A percentile compares a stretch with the other conserved stretches of the same genome.
phyloP scores from a whole-genome alignment of 1,140 invertebrate species.

The Latrodectus geometricus region DNA sequence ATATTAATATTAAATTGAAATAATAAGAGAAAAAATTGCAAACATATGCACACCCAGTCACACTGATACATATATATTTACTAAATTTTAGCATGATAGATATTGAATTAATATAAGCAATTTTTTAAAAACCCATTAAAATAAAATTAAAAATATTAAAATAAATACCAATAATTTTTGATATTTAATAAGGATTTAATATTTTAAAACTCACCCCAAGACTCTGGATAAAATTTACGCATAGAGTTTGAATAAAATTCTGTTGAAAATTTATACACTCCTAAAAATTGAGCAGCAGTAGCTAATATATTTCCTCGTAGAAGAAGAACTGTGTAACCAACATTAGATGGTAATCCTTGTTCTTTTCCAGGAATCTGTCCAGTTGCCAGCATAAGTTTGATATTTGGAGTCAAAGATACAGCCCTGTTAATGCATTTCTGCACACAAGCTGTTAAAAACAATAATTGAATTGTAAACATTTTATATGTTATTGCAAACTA shows the following conservation, averaged over 20 bases:
- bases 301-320: slow-evolving; percentile 24
- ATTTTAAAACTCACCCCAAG: slow-evolving; percentile 25
- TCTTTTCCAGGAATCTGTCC: slow-evolving; percentile 15
- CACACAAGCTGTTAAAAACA: background rate
- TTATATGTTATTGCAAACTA: background rate
- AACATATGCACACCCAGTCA: no score
- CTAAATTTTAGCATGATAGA: no score
- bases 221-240: slow-evolving; percentile 46
- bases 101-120: no score
- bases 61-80: no score
- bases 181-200: no score
- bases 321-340: slow-evolving; percentile 24
- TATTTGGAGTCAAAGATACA: slow-evolving; percentile 4
- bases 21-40: no score
- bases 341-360: background rate
- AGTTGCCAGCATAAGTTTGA: slow-evolving; percentile 9
- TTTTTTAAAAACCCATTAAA: no score
- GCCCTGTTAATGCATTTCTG: background rate
- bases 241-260: slow-evolving; percentile 26
- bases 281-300: background rate
- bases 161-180: no score
- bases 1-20: no score
- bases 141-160: no score
- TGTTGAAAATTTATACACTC: slow-evolving; percentile 24
- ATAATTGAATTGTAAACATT: background rate